Evolutionary conservation across 2,888 invertebrate species (phyloP), one percentile per base, ranked within the genome.

Genomic region (Diarsia mendica): DNA sequence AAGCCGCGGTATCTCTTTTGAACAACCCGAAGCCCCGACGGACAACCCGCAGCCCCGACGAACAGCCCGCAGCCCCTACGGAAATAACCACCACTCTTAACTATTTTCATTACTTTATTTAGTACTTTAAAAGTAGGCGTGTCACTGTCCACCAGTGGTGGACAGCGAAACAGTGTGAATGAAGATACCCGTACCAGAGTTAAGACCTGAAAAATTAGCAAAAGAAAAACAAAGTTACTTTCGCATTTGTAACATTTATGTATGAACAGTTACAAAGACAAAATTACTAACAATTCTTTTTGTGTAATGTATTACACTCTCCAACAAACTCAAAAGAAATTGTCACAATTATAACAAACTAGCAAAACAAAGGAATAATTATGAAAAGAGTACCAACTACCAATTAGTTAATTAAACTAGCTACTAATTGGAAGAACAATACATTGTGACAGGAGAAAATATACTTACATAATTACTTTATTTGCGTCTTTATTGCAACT

Each of bases 361-460:
- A 64, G n/a, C n/a, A 67, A n/a, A 71, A 72, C 65, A 77, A 72
- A 82, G 67, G 55, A 65, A 82, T 71, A 60, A 67, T 69, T 67
- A 61, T 60, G 66, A 11, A 55, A 64, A 58, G 46, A 70, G 33
- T 55, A 66, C 66, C n/a, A 64, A 73, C 28, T 68, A 10, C 58
- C 80, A 82, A 76, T 84, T 71, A 63, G 76, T 33, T 82, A 80
- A 82, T 84, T 72, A 80, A 49, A 55, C 67, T 61, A 55, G 68
- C 55, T 67, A 53, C 76, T 84, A 82, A 82, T 82, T 82, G 73
- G 60, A 44, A 68, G 55, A 69, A 74, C 65, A 61, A 75, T 67
- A 70, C 33, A 73, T 67, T 66, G 58, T 70, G 60, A 64, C 48
- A 51, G 58, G n/a, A 61, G 51, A 70, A 67, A 67, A 75, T 80